Percentiles rank a stretch among this genome's conserved stretches.
phyloP scores from a whole-genome alignment of 2,888 invertebrate species.

The Amaurobius ferox region DNA sequence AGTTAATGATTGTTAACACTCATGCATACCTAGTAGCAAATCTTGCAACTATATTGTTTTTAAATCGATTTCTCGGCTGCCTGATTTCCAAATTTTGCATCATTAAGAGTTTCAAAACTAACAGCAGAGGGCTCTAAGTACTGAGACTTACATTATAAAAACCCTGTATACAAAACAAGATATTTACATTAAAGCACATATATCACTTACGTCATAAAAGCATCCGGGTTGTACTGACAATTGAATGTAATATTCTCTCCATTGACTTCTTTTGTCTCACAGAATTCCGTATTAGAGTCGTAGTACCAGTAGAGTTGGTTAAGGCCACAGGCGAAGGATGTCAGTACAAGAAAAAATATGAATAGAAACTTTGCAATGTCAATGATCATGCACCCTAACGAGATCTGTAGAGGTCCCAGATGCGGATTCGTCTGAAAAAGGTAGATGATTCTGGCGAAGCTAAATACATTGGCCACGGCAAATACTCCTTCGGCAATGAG shows the following conservation, averaged over 20 bases:
- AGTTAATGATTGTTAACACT: too few species aligned
- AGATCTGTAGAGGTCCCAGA: slow-evolving; percentile 80
- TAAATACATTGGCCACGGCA: slow-evolving; percentile 81
- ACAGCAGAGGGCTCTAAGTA: too few species aligned
- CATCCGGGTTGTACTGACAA: slow-evolving; percentile 76
- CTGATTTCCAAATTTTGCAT: too few species aligned
- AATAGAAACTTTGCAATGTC: slow-evolving; percentile 81
- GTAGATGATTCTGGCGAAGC: slow-evolving; percentile 81
- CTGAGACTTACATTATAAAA: too few species aligned
- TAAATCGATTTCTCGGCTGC: too few species aligned
- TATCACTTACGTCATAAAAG: slow-evolving; percentile 77
- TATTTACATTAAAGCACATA: not conserved
- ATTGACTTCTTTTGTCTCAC: slow-evolving; percentile 75
- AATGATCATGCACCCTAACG: slow-evolving; percentile 81
- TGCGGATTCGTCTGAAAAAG: slow-evolving; percentile 81
- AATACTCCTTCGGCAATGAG: slow-evolving; percentile 80
- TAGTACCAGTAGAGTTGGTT: slow-evolving; percentile 85
- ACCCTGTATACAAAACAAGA: not conserved
- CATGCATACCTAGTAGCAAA: too few species aligned
- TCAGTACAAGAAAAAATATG: slow-evolving; percentile 79
- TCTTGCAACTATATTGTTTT: too few species aligned
- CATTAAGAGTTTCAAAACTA: too few species aligned
- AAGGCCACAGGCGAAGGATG: slow-evolving; percentile 81
- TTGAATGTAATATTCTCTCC: slow-evolving; percentile 74
- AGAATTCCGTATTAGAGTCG: slow-evolving; percentile 77